Evolutionary conservation across 2,113 vertebrate genomes (phyloP), one percentile per base, ranked within the genome.

Genomic region (Coryphaenoides rupestris): DNA sequence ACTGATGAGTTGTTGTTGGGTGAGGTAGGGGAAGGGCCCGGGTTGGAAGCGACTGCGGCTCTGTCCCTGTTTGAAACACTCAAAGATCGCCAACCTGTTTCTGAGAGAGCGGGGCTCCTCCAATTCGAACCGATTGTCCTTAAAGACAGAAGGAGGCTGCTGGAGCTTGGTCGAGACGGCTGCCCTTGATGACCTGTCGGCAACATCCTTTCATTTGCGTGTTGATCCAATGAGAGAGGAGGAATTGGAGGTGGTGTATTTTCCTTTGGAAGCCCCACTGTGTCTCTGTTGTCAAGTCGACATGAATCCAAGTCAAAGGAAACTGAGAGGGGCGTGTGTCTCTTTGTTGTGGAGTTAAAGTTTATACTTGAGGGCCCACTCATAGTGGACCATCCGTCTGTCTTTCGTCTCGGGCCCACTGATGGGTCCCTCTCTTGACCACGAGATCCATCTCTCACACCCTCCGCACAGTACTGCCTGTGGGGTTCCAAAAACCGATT

Each of bases 101-200:
- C 62, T 26, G 68, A 67, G 21, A 76, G 58, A 7, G 47, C 46
- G 5, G 55, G 14, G 23, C 66, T 62, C 46, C 62, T 81, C 55
- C 65, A 66, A 45, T 64, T 73, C 0, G 64, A 78, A 59, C 87
- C 74, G 4, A 60, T 19, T 63, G 76, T 79, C 53, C 91, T 85
- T 57, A 86, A 68, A 21, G 89, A 90, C n/a, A 90, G 73, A 76
- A 90, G 88, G 1, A 89, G 17, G 24, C 85, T 88, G 77, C 89
- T 90, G 9, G 88, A 88, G 58, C 76, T 84, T 66, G 64, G 19
- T 69, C 75, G 57, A 19, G 82, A 80, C 14, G 66, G 55, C 56
- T 53, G 57, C 12, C 49, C 67, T 58, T 84, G 81, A 60, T 65
- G 55, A 60, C n/a, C 21, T 7, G 62, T 61, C 64, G 83, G 74